Conservation (phyloP, 2,113 vertebrate genomes). For the Urocynchramus pylzowi region DNA sequence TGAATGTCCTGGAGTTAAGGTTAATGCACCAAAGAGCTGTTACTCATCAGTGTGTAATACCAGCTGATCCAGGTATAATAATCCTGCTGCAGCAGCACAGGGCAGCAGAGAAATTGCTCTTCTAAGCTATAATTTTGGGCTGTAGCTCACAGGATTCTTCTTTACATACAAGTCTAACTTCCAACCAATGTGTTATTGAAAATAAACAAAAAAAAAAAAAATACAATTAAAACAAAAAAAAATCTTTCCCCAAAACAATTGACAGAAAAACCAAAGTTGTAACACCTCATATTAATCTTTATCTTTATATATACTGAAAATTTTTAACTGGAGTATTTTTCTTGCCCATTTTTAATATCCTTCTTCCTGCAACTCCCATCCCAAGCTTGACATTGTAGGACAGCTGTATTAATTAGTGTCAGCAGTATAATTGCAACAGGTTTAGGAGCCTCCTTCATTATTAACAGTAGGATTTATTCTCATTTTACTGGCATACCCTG, state of each 20-base stretch:
- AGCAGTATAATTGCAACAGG: neutral
- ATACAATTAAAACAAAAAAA: neutral
- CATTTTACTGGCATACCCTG: neutral
- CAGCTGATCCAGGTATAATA: neutral
- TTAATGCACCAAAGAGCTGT: conserved; percentile 22
- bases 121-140: neutral
- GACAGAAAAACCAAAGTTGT: neutral
- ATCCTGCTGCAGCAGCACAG: neutral
- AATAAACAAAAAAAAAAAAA: neutral
- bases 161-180: neutral
- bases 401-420: neutral
- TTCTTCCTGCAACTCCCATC: neutral
- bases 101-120: neutral
- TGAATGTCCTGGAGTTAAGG: conserved; percentile 43
- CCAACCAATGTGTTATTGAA: neutral
- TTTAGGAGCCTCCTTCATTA: neutral
- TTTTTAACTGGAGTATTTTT: conserved; percentile 3
- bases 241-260: neutral
- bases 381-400: neutral
- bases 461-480: neutral
- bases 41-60: conserved; percentile 7
- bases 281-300: neutral
- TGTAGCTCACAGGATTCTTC: neutral
- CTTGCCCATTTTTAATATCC: neutral
- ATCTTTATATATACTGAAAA: neutral